Conservation (phyloP, 2,113 vertebrate genomes). For the Danionella cerebrum region DNA sequence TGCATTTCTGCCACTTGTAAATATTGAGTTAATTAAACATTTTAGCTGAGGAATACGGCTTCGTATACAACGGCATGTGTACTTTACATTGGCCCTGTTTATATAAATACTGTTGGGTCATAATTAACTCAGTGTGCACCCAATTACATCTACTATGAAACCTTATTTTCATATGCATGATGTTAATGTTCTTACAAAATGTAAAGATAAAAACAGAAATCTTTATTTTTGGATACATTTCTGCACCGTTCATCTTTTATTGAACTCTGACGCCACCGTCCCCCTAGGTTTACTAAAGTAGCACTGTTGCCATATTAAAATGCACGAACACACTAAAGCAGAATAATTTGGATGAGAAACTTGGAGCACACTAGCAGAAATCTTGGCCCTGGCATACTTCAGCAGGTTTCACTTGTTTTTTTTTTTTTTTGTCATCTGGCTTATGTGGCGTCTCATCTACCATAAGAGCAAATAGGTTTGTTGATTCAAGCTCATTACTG, state of each 20-base stretch:
- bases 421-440: neutral
- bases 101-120: no score
- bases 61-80: no score
- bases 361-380: neutral
- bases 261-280: neutral
- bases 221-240: constrained; percentile 2
- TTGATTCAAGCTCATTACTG: neutral
- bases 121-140: no score
- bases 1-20: no score
- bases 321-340: neutral
- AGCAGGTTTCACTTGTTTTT: constrained; percentile 8
- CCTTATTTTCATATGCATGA: no score
- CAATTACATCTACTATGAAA: no score
- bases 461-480: neutral
- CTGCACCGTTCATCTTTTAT: neutral
- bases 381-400: neutral
- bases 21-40: no score
- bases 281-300: neutral
- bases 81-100: no score
- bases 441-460: neutral
- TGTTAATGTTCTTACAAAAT: no score
- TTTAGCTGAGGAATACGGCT: no score
- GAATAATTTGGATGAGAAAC: neutral
- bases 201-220: neutral
- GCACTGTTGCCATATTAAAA: neutral